Evolutionary conservation across 2,797 vertebrate species (phyloP).

Genomic region (Helostoma temminkii): DNA sequence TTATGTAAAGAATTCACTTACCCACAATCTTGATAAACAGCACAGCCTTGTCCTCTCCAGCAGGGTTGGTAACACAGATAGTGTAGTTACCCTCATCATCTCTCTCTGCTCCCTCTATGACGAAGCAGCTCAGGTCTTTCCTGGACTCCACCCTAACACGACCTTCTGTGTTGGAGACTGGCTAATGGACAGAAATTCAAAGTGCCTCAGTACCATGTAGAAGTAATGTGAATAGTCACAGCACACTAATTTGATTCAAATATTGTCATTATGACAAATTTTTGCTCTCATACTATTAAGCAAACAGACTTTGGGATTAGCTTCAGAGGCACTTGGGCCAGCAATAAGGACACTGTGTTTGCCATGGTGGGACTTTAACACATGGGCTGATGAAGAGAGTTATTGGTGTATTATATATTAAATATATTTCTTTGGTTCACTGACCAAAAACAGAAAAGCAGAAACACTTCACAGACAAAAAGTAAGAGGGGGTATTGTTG

Average conservation of each 20-base stretch:
- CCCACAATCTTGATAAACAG: conserved; percentile 91
- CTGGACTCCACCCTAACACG: conserved; percentile 85
- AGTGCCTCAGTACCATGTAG: background rate
- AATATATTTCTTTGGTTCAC: conserved; percentile 9
- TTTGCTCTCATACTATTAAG: no score
- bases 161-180: conserved; percentile 76
- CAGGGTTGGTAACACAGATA: conserved; percentile 89
- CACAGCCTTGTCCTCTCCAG: conserved; percentile 89
- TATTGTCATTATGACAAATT: no score
- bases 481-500: no score
- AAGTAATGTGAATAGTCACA: background rate
- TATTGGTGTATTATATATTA: no score
- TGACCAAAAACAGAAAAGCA: conserved; percentile 16
- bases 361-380: no score
- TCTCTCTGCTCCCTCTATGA: conserved; percentile 91
- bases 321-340: no score
- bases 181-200: conserved; percentile 67
- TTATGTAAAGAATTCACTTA: conserved; percentile 62
- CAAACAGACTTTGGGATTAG: no score
- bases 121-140: conserved; percentile 87
- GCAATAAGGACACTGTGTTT: no score
- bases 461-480: no score
- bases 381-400: no score
- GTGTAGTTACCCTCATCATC: conserved; percentile 88
- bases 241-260: background rate